Base-by-base conservation (phyloP, 2,113 vertebrate species). In the Rhinolophus ferrumequinum region DNA sequence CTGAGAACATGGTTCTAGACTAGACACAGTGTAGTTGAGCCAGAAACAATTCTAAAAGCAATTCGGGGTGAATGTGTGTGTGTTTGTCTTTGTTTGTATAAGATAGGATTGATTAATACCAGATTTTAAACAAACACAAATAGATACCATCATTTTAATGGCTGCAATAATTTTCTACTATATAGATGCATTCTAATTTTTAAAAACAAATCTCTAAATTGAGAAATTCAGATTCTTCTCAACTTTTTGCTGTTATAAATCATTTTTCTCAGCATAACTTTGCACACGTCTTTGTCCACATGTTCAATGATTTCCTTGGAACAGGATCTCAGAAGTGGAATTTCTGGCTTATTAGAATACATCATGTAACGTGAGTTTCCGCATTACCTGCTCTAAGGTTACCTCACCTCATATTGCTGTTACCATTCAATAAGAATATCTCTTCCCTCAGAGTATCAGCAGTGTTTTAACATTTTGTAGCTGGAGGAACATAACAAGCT, bases 401-500 rank as follows among this genome's bases (percentile, higher is more conserved):
- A 81, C 62, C 21, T 80, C 26, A 81, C 44, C 7, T 26, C 28
- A 15, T 44, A 28, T 92, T 72, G 9, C 35, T 92, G 67, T 47
- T 67, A 80, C n/a, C 26, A 19, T 54, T 87, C 67, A 50, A 21
- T 62, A 67, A 92, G 11, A 26, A 8, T n/a, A 24, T 56, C 22
- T 56, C 22, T 76, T 77, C 16, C 66, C 19, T 2, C 0, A 58
- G 66, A 79, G 16, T 8, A 76, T 66, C 62, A 64, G 52, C 44
- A 56, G 41, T 79, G 54, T 94, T 87, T 73, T 66, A 86, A 89
- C 72, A 62, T 75, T 81, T 94, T 92, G 33, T 66, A 85, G 30
- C 41, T 90, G 33, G 19, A 81, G 85, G 28, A 44, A 3, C 5
- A n/a, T 86, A 80, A 64, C 41, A 56, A 85, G 13, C 10, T 60